Evolutionary conservation across 2,113 vertebrate genomes (phyloP).

Genomic region (Archocentrus centrarchus): DNA sequence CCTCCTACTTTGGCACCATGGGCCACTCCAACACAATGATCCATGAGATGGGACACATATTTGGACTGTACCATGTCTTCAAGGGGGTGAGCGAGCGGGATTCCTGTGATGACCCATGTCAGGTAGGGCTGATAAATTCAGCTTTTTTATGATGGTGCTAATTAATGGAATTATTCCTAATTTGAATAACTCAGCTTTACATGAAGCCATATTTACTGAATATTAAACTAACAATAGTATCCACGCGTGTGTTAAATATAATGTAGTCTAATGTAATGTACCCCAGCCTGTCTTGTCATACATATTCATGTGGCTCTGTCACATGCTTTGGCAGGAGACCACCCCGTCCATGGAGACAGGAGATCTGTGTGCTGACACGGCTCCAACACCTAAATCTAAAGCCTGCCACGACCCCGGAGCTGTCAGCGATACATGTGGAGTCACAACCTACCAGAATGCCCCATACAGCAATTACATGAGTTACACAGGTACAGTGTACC

Average conservation of each 20-base stretch:
- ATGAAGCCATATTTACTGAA: neutral
- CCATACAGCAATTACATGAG: slow-evolving; percentile 99
- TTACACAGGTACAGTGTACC: slow-evolving; percentile 87
- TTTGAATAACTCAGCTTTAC: neutral
- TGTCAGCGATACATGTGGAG: slow-evolving; percentile 89
- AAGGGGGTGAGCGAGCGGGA: slow-evolving; percentile 96
- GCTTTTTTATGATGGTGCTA: neutral
- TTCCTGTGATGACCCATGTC: slow-evolving; percentile 96
- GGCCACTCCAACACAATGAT: slow-evolving; percentile 97
- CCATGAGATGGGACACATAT: slow-evolving; percentile 94
- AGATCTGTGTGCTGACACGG: slow-evolving; percentile 95
- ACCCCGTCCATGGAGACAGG: slow-evolving; percentile 94
- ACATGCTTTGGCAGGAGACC: slow-evolving; percentile 81
- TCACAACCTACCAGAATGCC: slow-evolving; percentile 85
- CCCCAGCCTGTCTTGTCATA: neutral
- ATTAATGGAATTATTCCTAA: neutral
- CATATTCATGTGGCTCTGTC: neutral
- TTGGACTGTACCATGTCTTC: slow-evolving; percentile 97
- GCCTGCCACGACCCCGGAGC: slow-evolving; percentile 90
- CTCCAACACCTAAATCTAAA: slow-evolving; percentile 93
- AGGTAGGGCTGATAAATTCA: slow-evolving; percentile 63
- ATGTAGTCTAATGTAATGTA: too few species aligned
- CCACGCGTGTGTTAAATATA: neutral
- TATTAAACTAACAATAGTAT: neutral
- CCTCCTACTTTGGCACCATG: slow-evolving; percentile 89